Percentiles rank a stretch among this genome's conserved stretches.
Evolutionary conservation across 1,140 invertebrate genomes (phyloP).

Genomic region (Lamellibrachia luymesi): DNA sequence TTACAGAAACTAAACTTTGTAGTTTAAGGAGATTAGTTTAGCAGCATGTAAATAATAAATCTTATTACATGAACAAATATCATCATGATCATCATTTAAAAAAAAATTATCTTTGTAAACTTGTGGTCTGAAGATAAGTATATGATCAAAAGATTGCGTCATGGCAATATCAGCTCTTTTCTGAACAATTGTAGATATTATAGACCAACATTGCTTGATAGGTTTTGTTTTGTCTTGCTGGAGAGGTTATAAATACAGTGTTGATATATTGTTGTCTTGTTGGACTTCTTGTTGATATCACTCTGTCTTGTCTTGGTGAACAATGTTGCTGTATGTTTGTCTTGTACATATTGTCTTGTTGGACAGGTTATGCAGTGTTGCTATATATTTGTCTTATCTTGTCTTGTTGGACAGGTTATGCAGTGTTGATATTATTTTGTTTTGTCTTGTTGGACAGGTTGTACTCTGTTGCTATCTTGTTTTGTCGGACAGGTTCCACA

Average conservation of each 20-base stretch:
- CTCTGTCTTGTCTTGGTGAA: neutral
- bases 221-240: neutral
- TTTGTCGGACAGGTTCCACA: constrained; percentile 44
- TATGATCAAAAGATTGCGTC: too few species aligned
- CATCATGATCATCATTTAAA: too few species aligned
- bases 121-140: too few species aligned
- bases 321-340: neutral
- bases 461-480: constrained; percentile 84
- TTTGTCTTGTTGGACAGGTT: constrained; percentile 62
- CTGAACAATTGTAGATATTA: too few species aligned
- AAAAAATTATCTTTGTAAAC: too few species aligned
- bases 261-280: neutral
- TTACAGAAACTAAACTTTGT: too few species aligned
- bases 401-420: constrained; percentile 69
- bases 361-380: neutral
- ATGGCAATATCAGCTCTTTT: too few species aligned
- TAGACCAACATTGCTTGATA: neutral
- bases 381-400: neutral
- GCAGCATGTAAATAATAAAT: too few species aligned
- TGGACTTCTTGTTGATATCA: neutral
- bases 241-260: neutral
- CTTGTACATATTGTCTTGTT: constrained; percentile 60
- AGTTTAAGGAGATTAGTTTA: too few species aligned
- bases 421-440: constrained; percentile 72
- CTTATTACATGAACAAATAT: too few species aligned